Evolutionary conservation across 1,140 invertebrate species (phyloP).

Genomic region (Musca vetustissima): DNA sequence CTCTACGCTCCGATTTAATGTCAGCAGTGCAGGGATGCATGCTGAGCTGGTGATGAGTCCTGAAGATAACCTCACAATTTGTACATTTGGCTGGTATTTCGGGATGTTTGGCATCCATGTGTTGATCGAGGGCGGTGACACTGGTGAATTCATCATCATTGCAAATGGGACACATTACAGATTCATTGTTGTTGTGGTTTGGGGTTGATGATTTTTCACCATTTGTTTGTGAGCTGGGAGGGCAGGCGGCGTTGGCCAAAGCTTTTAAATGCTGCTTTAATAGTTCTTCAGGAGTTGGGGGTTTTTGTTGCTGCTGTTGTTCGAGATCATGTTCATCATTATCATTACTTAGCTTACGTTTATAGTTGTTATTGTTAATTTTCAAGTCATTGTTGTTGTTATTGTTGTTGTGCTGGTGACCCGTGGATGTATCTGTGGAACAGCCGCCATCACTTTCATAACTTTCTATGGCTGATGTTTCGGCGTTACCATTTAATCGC

Average conservation of each 20-base stretch:
- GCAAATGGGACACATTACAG: conserved; percentile 61
- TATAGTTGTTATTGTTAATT: conserved; percentile 36
- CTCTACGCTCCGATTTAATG: conserved; percentile 25
- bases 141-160: conserved; percentile 64
- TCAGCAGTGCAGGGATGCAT: conserved; percentile 59
- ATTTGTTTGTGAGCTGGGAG: background rate
- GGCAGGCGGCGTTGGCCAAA: background rate
- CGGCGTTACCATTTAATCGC: conserved; percentile 27
- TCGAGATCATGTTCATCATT: conserved; percentile 26
- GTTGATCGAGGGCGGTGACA: conserved; percentile 63
- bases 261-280: too few relatives aligned
- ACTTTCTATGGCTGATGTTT: conserved; percentile 43
- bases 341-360: conserved; percentile 41
- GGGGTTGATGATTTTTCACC: too few relatives aligned
- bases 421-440: conserved; percentile 50
- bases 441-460: conserved; percentile 55
- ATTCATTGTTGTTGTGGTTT: background rate
- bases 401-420: conserved; percentile 37
- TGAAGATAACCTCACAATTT: conserved; percentile 69
- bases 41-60: conserved; percentile 69
- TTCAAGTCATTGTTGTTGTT: conserved; percentile 34
- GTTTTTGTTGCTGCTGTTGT: conserved; percentile 26
- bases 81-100: conserved; percentile 70
- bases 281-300: background rate
- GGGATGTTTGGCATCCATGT: conserved; percentile 72